Evolutionary conservation across 2,113 vertebrate genomes (phyloP), one percentile per base, ranked within the genome.

Genomic region (Gobio gobio): DNA sequence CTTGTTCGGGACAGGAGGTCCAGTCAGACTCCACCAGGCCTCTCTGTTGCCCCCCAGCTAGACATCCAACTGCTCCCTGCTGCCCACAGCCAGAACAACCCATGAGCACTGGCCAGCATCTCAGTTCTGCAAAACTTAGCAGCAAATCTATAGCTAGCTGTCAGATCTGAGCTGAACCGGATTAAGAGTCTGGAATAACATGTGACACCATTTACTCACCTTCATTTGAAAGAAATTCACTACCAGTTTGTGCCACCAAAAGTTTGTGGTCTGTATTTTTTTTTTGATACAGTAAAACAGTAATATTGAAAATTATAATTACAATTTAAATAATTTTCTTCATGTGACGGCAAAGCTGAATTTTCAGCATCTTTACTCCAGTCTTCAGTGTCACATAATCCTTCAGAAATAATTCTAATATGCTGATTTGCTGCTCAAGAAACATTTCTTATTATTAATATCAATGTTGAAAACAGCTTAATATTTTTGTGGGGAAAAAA

Each of bases 61-160:
- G 66, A 77, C 82, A 72, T 86, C 87, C 87, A 88, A 86, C 87
- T 78, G 81, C 81, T 36, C 81, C 66, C 81, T 72, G 85, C 78
- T 86, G 49, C 85, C 70, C 59, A 81, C 40, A 80, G 61, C 81
- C 85, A 86, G 68, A 80, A 64, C 58, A 24, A 43, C 22, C 33
- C 66, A 51, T 70, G 45, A n/a, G 40, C 40, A 64, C 58, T 51
- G 61, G 26, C 78, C 49, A 72, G 47, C 22, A 59, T 22, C 9
- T 61, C 77, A 79, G 20, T 33, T 12, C 33, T 14, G 26, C 26
- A 29, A 47, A 43, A 47, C 16, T 45, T 14, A n/a, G 10, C 47
- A 49, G 74, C 45, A 80, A 58, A 80, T 56, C 24, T 43, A 29
- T 26, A 18, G 22, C 61, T 86, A 9, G 76, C 54, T 8, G 24